phyloP scores from a whole-genome alignment of 2,113 vertebrate genomes.

The Passer domesticus region DNA sequence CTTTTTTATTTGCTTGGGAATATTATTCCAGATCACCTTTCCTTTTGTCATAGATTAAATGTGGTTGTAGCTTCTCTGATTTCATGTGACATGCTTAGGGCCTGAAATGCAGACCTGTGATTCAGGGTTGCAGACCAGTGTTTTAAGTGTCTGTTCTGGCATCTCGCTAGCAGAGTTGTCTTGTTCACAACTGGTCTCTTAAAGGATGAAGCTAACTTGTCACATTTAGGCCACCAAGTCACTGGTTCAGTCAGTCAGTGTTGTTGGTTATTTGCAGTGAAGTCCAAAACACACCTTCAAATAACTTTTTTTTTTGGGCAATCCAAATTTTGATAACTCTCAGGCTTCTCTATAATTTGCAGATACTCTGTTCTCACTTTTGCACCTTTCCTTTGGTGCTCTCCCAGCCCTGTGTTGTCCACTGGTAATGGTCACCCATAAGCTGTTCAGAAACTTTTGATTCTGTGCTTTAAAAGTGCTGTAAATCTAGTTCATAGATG shows the following conservation, averaged over 20 bases:
- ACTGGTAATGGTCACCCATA: neutral
- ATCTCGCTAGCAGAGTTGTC: neutral
- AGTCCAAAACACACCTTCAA: neutral
- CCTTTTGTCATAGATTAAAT: neutral
- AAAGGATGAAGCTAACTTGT: neutral
- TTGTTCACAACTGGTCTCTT: neutral
- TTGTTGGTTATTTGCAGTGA: neutral
- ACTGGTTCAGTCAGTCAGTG: neutral
- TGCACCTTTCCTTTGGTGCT: neutral
- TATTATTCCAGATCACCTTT: neutral
- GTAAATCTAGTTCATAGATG: neutral
- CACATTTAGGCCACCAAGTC: neutral
- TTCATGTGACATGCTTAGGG: neutral
- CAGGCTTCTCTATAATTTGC: neutral
- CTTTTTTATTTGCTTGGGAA: neutral
- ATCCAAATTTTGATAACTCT: neutral
- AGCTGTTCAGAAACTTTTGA: neutral
- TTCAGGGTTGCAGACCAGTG: neutral
- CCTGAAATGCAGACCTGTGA: neutral
- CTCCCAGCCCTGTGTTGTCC: neutral
- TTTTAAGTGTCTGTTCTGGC: neutral
- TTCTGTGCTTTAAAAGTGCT: neutral
- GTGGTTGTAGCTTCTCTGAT: neutral
- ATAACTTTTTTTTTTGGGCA: neutral
- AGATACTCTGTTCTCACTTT: neutral